A percentile compares a stretch with the other conserved stretches of the same genome.
phyloP scores from a whole-genome alignment of 2,113 vertebrate species.

The Hemicordylus capensis region DNA sequence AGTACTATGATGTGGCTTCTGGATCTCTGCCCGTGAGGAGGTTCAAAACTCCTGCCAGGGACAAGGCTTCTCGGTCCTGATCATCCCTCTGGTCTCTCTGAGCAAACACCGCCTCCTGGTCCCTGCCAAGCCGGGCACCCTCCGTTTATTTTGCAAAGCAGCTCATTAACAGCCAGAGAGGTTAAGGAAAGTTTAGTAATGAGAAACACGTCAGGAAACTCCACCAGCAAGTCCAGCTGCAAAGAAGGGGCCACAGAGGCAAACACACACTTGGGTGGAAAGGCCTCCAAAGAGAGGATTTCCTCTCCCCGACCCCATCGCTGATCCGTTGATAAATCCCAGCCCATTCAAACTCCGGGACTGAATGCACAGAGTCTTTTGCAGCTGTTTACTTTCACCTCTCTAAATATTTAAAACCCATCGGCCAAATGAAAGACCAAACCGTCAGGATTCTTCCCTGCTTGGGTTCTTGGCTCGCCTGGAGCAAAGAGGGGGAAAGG shows the following conservation, averaged over 20 bases:
- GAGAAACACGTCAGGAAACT: background rate
- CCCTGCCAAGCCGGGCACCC: constrained; percentile 54
- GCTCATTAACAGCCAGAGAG: constrained; percentile 46
- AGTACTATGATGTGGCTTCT: no score
- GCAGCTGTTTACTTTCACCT: constrained; percentile 7
- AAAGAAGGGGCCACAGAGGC: constrained; percentile 38
- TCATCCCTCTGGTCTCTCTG: constrained; percentile 47
- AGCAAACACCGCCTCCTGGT: constrained; percentile 45
- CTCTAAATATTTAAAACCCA: constrained; percentile 54
- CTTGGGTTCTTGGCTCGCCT: background rate
- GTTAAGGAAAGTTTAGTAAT: constrained; percentile 64
- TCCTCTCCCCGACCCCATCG: background rate
- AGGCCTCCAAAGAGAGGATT: background rate
- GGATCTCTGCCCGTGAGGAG: constrained; percentile 19
- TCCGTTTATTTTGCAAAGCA: background rate
- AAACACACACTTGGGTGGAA: no score
- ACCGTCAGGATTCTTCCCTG: background rate
- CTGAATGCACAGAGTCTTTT: constrained; percentile 20
- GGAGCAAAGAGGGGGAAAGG: background rate
- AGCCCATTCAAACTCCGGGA: background rate
- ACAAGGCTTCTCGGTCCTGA: constrained; percentile 22
- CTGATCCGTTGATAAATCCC: constrained; percentile 5
- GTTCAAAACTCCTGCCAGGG: constrained; percentile 34
- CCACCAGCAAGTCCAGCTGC: background rate
- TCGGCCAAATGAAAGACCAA: constrained; percentile 28